Base-by-base conservation (phyloP, 2,797 vertebrate species). In the Gymnodraco acuticeps region DNA sequence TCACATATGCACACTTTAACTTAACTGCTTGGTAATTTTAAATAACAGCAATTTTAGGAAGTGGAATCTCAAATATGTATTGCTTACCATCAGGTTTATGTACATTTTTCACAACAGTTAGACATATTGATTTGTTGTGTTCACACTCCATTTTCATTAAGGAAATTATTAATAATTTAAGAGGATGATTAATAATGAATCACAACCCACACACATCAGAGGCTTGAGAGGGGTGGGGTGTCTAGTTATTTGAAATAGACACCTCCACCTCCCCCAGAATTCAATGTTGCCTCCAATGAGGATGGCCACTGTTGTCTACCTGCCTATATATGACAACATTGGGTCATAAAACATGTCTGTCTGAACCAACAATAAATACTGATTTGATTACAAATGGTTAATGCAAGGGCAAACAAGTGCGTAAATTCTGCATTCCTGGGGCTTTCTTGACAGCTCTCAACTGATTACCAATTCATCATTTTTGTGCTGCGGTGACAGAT, bases 401-500 rank as follows among this genome's bases (percentile, higher is more conserved):
- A 94, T 94, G 89, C 91, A 93, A 90, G 91, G 91, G 91, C 93
- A 95, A 91, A 94, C 92, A 93, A 92, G 88, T 92, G 91, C 45
- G 85, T 95, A 93, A 86, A 95, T 93, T 88, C 75, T 85, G 88
- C 87, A 91, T 93, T 94, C 92, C 91, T 84, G 83, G 82, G 88
- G 90, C 91, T 93, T 93, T 91, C 90, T 88, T 93, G 95, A 95
- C 94, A 92, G 91, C 94, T 94, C 89, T 94, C 93, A 92, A 90
- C 93, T 94, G 95, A 94, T 95, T 94, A 94, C 88, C 89, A 91
- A 94, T 95, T 95, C 93, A 93, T 95, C 92, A 95, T 94, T 91
- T 94, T 87, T 88, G 88, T 92, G 90, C 91, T 83, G 90, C 67
- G 85, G 87, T 92, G 92, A 94, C 93, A 92, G 87, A 84, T 84